Percentiles rank a stretch among this genome's conserved stretches.
Evolutionary conservation across 1,140 invertebrate species (phyloP).

Genomic region (Probaryconus sp.): DNA sequence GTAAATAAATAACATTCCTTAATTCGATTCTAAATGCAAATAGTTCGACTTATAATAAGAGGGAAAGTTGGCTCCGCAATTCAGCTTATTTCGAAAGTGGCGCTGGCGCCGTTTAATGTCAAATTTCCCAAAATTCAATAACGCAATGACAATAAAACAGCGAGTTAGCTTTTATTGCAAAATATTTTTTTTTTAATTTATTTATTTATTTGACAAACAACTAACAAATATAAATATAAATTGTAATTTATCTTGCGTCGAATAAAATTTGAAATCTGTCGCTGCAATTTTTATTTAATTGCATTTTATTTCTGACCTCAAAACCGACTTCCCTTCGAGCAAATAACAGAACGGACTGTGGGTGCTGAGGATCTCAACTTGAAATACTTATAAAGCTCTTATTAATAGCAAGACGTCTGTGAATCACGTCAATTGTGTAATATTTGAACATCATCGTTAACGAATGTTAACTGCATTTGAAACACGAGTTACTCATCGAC

Average conservation of each 20-base stretch:
- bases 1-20: not conserved
- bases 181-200: too few relatives aligned
- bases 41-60: slow-evolving; percentile 12
- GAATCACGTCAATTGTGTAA: slow-evolving; percentile 27
- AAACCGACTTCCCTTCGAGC: slow-evolving; percentile 17
- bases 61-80: slow-evolving; percentile 15
- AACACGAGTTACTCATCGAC: not conserved
- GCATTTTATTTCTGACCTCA: slow-evolving; percentile 15
- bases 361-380: slow-evolving; percentile 10
- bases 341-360: slow-evolving; percentile 9
- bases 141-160: slow-evolving; percentile 24
- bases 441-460: not conserved
- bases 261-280: too few relatives aligned
- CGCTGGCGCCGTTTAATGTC: slow-evolving; percentile 29
- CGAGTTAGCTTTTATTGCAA: too few relatives aligned
- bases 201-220: too few relatives aligned
- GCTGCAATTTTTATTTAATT: too few relatives aligned
- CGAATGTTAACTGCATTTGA: too few relatives aligned
- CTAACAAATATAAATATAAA: too few relatives aligned
- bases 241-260: too few relatives aligned
- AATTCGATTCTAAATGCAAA: slow-evolving; percentile 5
- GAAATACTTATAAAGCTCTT: slow-evolving; percentile 19
- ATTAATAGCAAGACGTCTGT: slow-evolving; percentile 23
- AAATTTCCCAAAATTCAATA: slow-evolving; percentile 30
- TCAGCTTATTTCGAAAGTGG: slow-evolving; percentile 19